These are phyloP conservation scores for Polyploca ridens DNA, from an alignment of 2,888 invertebrate species.

Conservation along the genomic window DNA sequence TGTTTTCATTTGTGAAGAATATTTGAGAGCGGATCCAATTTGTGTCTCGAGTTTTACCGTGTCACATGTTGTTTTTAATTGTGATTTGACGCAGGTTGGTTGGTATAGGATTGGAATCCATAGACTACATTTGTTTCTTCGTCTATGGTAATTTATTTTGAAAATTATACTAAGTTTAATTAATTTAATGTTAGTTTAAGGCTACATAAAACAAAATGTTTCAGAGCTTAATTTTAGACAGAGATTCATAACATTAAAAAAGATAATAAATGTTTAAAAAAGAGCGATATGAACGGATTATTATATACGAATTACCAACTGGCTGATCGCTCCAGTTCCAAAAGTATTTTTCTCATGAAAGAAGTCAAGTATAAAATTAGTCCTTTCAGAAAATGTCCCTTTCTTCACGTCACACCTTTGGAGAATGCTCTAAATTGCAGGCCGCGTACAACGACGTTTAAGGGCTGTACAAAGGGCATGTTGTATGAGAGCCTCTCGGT, in stretches of 20 bases:
- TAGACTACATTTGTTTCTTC: background rate
- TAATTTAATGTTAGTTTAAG: no score
- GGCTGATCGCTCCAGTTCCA: background rate
- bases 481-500: slow-evolving; percentile 18
- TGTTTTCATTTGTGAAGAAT: slow-evolving; percentile 14
- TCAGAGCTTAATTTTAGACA: no score
- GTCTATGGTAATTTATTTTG: background rate
- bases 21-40: slow-evolving; percentile 13
- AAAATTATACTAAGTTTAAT: no score
- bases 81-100: background rate
- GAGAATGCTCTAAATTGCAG: slow-evolving; percentile 47
- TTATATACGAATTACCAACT: background rate
- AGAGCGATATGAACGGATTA: no score
- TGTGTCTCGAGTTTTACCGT: slow-evolving; percentile 1
- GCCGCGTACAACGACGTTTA: slow-evolving; percentile 29
- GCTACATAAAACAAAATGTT: no score
- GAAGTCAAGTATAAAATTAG: slow-evolving; percentile 60
- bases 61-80: slow-evolving; percentile 8
- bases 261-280: no score
- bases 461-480: slow-evolving; percentile 37
- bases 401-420: slow-evolving; percentile 37
- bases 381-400: slow-evolving; percentile 50
- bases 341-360: slow-evolving; percentile 17
- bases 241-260: no score
- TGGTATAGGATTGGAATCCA: background rate